These are phyloP conservation scores for Rapana venosa DNA, from an alignment of 2,888 invertebrate genomes.

Conservation along the genomic window DNA sequence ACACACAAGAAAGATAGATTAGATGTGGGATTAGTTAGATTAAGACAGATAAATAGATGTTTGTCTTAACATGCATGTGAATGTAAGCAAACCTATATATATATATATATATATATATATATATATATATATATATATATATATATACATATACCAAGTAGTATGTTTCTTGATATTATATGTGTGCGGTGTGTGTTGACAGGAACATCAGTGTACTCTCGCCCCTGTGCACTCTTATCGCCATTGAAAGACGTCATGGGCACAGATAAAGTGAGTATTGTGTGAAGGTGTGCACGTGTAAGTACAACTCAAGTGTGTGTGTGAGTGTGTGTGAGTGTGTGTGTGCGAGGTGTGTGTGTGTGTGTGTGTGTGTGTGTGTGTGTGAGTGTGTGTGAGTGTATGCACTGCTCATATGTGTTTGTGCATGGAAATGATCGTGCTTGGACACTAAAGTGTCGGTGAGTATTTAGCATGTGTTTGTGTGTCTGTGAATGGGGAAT, in stretches of 20 bases:
- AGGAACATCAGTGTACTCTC: constrained; percentile 36
- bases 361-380: too few relatives aligned
- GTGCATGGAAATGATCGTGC: too few relatives aligned
- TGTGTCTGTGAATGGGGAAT: too few relatives aligned
- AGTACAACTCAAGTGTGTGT: not conserved
- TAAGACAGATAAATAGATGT: too few relatives aligned
- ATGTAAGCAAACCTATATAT: not conserved
- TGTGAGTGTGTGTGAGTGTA: too few relatives aligned
- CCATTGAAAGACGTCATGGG: constrained; percentile 32
- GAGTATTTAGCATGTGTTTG: too few relatives aligned
- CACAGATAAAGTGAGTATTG: constrained; percentile 35
- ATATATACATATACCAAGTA: not conserved
- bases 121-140: not conserved
- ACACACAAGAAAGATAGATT: too few relatives aligned
- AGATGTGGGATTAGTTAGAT: too few relatives aligned
- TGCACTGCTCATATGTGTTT: too few relatives aligned
- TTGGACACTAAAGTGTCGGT: too few relatives aligned
- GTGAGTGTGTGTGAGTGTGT: not conserved
- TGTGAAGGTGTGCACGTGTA: not conserved
- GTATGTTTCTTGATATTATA: not conserved
- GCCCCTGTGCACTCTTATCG: constrained; percentile 36
- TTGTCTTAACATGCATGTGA: not conserved
- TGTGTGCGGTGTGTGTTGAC: not conserved
- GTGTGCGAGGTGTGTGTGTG: too few relatives aligned
- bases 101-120: too few relatives aligned